phyloP scores from a whole-genome alignment of 2,888 invertebrate species.

The Antheraea assamensis region DNA sequence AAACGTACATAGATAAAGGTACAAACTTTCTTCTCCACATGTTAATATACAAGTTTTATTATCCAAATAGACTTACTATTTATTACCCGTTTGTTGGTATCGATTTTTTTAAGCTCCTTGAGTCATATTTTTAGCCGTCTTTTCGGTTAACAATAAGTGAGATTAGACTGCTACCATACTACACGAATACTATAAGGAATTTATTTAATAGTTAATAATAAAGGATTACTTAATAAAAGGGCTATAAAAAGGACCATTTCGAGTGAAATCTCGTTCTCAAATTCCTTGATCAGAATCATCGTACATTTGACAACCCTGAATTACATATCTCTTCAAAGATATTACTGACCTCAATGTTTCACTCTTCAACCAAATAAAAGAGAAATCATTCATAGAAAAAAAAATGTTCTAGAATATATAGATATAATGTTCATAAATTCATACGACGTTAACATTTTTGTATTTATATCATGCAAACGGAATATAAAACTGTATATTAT shows the following conservation, averaged over 20 bases:
- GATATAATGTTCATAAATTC: neutral
- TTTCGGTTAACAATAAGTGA: too few species aligned
- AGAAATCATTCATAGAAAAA: neutral
- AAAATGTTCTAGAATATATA: neutral
- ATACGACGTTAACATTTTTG: neutral
- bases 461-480: neutral
- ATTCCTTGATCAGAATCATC: neutral
- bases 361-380: neutral
- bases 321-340: neutral
- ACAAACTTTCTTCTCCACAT: too few species aligned
- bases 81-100: too few species aligned
- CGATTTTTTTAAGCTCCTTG: too few species aligned
- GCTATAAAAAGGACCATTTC: neutral
- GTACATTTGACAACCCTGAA: neutral
- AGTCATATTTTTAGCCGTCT: neutral
- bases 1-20: too few species aligned
- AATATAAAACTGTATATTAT: neutral
- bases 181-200: too few species aligned
- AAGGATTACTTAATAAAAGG: too few species aligned
- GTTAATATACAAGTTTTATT: too few species aligned
- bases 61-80: too few species aligned
- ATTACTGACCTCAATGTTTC: neutral
- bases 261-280: neutral
- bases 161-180: neutral
- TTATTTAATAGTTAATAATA: too few species aligned